Percentiles rank a stretch among this genome's conserved stretches.
Conservation (phyloP, 2,797 vertebrate species). For the Dromococcyx pavoninus region DNA sequence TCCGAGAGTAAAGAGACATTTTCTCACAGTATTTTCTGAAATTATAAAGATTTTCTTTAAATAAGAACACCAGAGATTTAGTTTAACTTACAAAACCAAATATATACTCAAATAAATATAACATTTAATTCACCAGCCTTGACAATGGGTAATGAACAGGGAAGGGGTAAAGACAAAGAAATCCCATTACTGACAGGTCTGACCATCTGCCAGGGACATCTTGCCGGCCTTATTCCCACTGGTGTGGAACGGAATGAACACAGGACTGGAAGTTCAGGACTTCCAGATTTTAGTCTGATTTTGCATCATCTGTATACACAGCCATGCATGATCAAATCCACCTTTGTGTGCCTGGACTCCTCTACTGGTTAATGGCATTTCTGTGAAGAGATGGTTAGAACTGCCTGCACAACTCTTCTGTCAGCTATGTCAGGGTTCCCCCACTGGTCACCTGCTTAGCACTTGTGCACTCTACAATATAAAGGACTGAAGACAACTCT, state of each 20-base stretch:
- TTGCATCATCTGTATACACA: neutral
- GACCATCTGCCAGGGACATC: neutral
- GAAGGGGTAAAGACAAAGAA: neutral
- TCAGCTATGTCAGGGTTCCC: neutral
- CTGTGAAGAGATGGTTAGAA: neutral
- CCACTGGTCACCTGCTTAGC: neutral
- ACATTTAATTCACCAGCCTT: neutral
- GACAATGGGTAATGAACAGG: neutral
- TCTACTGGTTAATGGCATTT: neutral
- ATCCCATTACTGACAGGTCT: neutral
- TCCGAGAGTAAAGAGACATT: constrained; percentile 55
- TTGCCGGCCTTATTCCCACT: neutral
- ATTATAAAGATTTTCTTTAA: neutral
- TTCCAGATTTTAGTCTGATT: neutral
- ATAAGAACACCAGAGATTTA: neutral
- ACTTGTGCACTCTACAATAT: no score
- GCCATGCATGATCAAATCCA: neutral
- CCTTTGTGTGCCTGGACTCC: neutral
- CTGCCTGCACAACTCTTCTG: neutral
- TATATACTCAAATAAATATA: neutral
- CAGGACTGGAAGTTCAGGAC: neutral
- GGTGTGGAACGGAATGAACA: neutral
- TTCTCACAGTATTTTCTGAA: constrained; percentile 60
- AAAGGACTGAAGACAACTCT: no score
- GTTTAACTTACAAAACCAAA: neutral